Evolutionary conservation across 2,888 invertebrate species (phyloP), one percentile per base, ranked within the genome.

Genomic region (Temnothorax ravouxi): DNA sequence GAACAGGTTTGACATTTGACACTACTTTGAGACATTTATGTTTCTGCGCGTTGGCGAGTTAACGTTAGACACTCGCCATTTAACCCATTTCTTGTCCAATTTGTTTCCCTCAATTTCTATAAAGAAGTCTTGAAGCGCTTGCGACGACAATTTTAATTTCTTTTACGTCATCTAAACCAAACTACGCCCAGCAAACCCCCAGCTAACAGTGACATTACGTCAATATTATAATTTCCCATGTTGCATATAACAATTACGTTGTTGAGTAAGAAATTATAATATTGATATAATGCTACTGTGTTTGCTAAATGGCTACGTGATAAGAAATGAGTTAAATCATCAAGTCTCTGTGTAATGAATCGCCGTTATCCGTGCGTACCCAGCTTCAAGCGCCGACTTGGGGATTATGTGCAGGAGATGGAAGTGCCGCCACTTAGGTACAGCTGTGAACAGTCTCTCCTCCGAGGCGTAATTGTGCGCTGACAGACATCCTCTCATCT

Each of bases 381-480:
- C 95, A 86, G 94, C 94, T 89, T 94, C 94, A 21, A 95, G 88
- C 66, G 94, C 95, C 25, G 94, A 95, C 87, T 94, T 94, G 69
- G 95, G 95, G 83, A 95, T 92, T 88, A 94, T 92, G 64, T 94
- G 92, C 80, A 92, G 87, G 25, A 95, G 88, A 76, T 94, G 90
- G 83, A 94, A 91, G 72, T 93, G 93, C 84, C 95, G 92, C 94
- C 94, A 94, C 50, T 93, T 91, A 67, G 95, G 95, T 88, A 95
- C 93, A 76, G 91, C 90, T 71, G 93, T 92, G 76, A 94, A 94
- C 75, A 95, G 89, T 93, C 92, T 94, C 91, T 94, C 94, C 85
- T 95, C 94, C 21, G 92, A 88, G 71, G 94, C 94, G 92, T 95
- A 92, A 88, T 91, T 94, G 87, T 95, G 94, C 83, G 92, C 88